Evolutionary conservation across 1,140 invertebrate species (phyloP).

Genomic region (Cardiocondyla obscurior): DNA sequence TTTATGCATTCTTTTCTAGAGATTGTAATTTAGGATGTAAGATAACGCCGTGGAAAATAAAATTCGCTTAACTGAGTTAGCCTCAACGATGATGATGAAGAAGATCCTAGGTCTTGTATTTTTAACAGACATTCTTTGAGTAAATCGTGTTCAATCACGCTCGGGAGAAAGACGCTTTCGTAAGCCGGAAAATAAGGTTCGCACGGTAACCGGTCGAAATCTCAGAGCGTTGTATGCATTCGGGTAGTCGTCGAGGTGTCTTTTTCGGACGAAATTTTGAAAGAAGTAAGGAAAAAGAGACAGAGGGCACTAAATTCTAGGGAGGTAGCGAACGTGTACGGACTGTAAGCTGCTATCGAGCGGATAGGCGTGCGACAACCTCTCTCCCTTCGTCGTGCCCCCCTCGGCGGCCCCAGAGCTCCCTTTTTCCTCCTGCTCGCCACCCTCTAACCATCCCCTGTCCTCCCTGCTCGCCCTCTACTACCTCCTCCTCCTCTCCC

Average conservation of each 20-base stretch:
- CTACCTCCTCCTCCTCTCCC: constrained; percentile 33
- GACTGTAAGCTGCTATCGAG: constrained; percentile 83
- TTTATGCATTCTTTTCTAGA: background rate
- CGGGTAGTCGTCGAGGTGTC: background rate
- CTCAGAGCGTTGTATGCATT: constrained; percentile 25
- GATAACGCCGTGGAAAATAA: background rate
- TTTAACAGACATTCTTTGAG: background rate
- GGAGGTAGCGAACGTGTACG: constrained; percentile 77
- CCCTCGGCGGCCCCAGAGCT: constrained; percentile 67
- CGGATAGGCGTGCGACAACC: constrained; percentile 81
- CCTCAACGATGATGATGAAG: background rate
- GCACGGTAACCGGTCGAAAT: constrained; percentile 13
- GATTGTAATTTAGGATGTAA: background rate
- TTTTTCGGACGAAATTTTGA: constrained; percentile 38
- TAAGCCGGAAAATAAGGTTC: constrained; percentile 21
- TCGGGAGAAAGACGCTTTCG: background rate
- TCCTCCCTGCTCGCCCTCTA: constrained; percentile 72
- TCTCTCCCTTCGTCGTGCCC: constrained; percentile 49
- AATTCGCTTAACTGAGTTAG: background rate
- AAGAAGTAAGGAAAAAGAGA: constrained; percentile 23
- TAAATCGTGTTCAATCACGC: constrained; percentile 12
- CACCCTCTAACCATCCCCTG: constrained; percentile 59
- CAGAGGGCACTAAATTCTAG: constrained; percentile 72
- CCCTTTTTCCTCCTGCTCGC: constrained; percentile 65
- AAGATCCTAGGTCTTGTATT: background rate